Evolutionary conservation across 2,888 invertebrate species (phyloP), one percentile per base, ranked within the genome.

Genomic region (Eristalis arbustorum): DNA sequence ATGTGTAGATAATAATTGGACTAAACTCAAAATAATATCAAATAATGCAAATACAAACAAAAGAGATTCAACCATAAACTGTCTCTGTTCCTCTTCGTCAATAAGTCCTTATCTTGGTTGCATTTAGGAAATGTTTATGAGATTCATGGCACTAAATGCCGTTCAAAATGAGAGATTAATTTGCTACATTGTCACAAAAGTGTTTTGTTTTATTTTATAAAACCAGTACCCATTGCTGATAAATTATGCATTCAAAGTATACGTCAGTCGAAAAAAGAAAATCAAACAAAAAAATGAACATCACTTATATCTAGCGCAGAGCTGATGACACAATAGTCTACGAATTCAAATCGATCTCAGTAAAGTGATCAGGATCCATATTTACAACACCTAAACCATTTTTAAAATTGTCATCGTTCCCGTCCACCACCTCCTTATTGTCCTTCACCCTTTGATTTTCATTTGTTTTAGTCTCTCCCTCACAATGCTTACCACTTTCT

Each of bases 311-410:
- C 49, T 49, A 49, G 18, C 49, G 49, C 18, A 18, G n/a, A n/a
- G 49, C 37, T 37, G 37, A 62, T 62, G 76, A 68, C 68, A 59
- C 57, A 40, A 75, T 18, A 37, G 28, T 31, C 68, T 69, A 64
- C 31, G 72, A 89, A 90, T 91, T 90, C 81, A 91, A 91, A 90
- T 91, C 91, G 89, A 90, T 91, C 89, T 89, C 89, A 69, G 85
- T 82, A 56, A 83, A 87, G 18, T 77, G 71, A 88, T 88, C 84
- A 31, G 88, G 79, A 73, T 83, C 84, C 69, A 80, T 80, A 73
- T 88, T 72, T 73, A 80, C 73, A 72, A 40, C 49, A 56, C 79
- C 79, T 34, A 62, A 23, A 40, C 76, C 72, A 40, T 74, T 77
- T 76, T 68, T 84, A 40, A 49, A 37, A 13, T n/a, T 68, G 22